A percentile compares a stretch with the other conserved stretches of the same genome.
Conservation (phyloP, 2,113 vertebrate genomes). For the Emydocephalus ijimae region DNA sequence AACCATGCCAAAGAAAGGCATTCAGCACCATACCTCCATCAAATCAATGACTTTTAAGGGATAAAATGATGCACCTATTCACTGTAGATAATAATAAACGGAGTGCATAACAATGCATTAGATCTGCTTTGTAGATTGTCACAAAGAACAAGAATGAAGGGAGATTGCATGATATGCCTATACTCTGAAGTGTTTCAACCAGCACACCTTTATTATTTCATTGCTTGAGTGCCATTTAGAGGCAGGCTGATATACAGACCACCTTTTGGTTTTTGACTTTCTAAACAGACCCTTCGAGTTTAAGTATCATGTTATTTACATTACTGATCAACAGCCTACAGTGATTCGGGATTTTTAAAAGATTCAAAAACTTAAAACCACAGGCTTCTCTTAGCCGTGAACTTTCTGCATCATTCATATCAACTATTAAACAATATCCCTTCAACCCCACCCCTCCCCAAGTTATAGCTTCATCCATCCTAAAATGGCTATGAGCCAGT, state of each 20-base stretch:
- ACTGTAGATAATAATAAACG: not conserved
- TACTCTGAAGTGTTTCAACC: not conserved
- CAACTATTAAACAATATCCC: not conserved
- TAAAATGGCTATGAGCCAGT: not conserved
- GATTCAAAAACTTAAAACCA: not conserved
- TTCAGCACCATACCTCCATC: not conserved
- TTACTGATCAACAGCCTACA: constrained; percentile 42
- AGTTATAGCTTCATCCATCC: not conserved
- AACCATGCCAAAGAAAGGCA: not conserved
- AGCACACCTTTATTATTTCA: not conserved
- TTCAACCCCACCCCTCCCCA: not conserved
- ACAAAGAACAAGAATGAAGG: not conserved
- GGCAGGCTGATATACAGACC: not conserved
- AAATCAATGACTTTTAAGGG: not conserved
- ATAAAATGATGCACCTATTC: not conserved
- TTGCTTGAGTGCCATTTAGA: not conserved
- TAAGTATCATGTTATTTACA: constrained; percentile 6
- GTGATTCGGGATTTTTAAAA: not conserved
- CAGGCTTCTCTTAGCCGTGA: fast-evolving
- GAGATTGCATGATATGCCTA: not conserved
- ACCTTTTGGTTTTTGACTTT: constrained; percentile 46
- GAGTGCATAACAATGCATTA: not conserved
- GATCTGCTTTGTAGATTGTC: not conserved
- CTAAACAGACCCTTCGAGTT: constrained; percentile 40
- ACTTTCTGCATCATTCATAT: not conserved